Conservation (phyloP, 2,797 vertebrate genomes). For the Valencia hispanica region DNA sequence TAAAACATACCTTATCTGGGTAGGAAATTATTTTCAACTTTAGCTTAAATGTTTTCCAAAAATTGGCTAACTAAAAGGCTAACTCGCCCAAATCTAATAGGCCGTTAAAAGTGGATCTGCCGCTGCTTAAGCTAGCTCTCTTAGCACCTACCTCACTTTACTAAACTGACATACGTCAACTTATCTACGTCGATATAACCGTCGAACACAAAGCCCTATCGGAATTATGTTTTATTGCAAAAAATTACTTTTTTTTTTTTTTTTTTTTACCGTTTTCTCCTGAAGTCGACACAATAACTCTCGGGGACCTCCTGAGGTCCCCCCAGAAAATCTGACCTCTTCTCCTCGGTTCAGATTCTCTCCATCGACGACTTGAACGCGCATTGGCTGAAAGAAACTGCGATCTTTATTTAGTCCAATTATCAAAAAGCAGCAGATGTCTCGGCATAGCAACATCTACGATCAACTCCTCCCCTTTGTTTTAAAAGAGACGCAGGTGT, state of each 20-base stretch:
- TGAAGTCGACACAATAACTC: background rate
- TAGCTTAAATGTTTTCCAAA: background rate
- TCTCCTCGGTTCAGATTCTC: background rate
- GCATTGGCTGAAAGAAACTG: slow-evolving; percentile 49
- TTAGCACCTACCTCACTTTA: background rate
- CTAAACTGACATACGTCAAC: background rate
- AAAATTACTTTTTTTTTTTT: background rate
- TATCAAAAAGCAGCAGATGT: slow-evolving; percentile 13
- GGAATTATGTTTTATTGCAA: background rate
- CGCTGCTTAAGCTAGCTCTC: background rate
- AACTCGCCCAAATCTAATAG: background rate
- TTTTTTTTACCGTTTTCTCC: slow-evolving; percentile 8
- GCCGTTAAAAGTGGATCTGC: slow-evolving; percentile 21
- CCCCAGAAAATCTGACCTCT: background rate
- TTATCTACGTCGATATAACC: background rate
- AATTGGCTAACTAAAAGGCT: background rate
- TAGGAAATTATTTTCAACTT: background rate
- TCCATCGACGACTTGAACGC: slow-evolving; percentile 29
- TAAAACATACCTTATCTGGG: background rate
- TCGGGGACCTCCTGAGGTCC: slow-evolving; percentile 1
- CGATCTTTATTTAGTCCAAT: slow-evolving; percentile 55
- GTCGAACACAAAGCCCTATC: background rate
- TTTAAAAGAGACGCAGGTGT: slow-evolving; percentile 2
- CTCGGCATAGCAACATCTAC: slow-evolving; percentile 50
- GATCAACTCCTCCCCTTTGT: background rate